These are phyloP conservation scores for Neomorphus geoffroyi DNA, from an alignment of 2,797 vertebrate species.

Conservation along the genomic window DNA sequence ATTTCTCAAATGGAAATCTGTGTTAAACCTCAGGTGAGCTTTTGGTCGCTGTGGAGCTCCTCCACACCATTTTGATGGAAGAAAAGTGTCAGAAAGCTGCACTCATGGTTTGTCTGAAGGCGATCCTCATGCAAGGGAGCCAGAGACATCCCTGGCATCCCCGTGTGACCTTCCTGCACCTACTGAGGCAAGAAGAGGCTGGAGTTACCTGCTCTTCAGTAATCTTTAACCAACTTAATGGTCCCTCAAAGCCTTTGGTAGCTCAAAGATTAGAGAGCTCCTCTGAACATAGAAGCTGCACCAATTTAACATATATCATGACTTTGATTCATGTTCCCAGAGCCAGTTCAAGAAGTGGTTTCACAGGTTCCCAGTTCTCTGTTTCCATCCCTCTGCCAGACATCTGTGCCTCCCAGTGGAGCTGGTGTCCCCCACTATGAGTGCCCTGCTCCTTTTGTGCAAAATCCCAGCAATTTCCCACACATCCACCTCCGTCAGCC, in stretches of 20 bases:
- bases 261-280: neutral
- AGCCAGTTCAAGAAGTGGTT: neutral
- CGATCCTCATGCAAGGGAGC: neutral
- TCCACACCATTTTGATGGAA: neutral
- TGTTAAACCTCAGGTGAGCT: neutral
- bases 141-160: neutral
- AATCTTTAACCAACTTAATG: neutral
- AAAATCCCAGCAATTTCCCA: neutral
- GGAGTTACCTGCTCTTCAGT: neutral
- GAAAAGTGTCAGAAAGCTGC: neutral
- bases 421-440: neutral
- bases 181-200: neutral
- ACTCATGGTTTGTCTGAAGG: accelerated
- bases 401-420: neutral
- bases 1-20: neutral
- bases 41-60: neutral
- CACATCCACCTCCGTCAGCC: neutral
- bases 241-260: neutral
- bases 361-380: neutral
- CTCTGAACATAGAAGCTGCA: neutral
- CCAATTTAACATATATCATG: neutral
- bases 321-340: neutral
- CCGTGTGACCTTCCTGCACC: accelerated
- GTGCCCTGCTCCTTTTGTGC: neutral
- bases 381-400: neutral